A percentile compares a stretch with the other conserved stretches of the same genome.
These are phyloP conservation scores for Mylabris phalerata DNA, from an alignment of 1,140 invertebrate genomes.

Conservation along the genomic window DNA sequence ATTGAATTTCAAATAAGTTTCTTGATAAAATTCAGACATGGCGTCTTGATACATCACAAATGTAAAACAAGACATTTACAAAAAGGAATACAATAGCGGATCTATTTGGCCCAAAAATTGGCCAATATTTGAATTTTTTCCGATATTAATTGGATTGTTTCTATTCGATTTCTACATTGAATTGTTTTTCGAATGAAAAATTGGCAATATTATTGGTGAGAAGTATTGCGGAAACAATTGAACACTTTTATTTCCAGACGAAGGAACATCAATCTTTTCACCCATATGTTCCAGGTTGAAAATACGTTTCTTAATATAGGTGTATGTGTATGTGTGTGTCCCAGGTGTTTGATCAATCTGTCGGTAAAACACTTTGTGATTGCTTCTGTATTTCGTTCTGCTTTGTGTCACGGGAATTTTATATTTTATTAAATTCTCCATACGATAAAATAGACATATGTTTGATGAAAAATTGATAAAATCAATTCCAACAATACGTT, in stretches of 20 bases:
- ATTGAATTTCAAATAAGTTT: slow-evolving; percentile 27
- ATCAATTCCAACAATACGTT: too few relatives aligned
- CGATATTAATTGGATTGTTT: too few relatives aligned
- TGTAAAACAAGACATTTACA: slow-evolving; percentile 9
- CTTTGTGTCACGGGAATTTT: slow-evolving; percentile 15
- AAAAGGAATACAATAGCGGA: slow-evolving; percentile 3
- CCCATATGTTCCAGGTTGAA: slow-evolving; percentile 27
- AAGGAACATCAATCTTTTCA: slow-evolving; percentile 23
- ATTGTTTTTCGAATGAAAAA: too few relatives aligned
- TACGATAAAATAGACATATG: neutral
- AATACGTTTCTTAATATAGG: slow-evolving; percentile 7
- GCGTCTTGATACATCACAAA: slow-evolving; percentile 11
- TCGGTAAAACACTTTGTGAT: slow-evolving; percentile 23
- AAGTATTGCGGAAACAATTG: too few relatives aligned
- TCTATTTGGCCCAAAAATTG: neutral
- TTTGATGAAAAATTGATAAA: neutral
- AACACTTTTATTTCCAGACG: slow-evolving; percentile 23
- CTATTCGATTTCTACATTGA: too few relatives aligned
- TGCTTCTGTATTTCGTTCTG: slow-evolving; percentile 10
- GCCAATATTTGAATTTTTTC: too few relatives aligned
- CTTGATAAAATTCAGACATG: slow-evolving; percentile 25
- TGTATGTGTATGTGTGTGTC: slow-evolving; percentile 13
- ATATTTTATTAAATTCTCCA: slow-evolving; percentile 9
- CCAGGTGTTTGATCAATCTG: slow-evolving; percentile 31
- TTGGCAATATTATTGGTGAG: too few relatives aligned